phyloP scores from a whole-genome alignment of 2,797 vertebrate genomes.

The Phyllotis vaccarum region DNA sequence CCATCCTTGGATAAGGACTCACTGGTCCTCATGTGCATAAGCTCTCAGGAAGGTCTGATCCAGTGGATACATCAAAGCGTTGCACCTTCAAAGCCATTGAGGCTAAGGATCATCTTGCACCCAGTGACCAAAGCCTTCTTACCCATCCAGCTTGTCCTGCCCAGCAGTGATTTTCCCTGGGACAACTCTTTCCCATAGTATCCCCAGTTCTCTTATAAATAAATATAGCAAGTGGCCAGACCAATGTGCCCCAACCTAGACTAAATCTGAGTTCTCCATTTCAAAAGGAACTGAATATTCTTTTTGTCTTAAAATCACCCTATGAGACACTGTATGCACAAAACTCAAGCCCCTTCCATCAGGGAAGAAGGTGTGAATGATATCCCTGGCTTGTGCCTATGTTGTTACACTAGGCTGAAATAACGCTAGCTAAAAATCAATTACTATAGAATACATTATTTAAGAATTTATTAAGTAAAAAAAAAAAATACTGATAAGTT shows the following conservation, averaged over 20 bases:
- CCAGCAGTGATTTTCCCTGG: neutral
- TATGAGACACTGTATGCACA: neutral
- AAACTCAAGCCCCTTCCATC: neutral
- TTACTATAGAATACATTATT: neutral
- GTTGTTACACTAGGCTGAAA: neutral
- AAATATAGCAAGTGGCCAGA: neutral
- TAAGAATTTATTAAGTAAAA: constrained; percentile 4
- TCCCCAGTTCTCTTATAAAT: neutral
- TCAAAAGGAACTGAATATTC: constrained; percentile 28
- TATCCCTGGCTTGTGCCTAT: neutral
- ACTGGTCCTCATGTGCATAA: no score
- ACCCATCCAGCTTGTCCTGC: neutral
- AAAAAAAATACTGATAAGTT: neutral
- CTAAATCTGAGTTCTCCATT: neutral
- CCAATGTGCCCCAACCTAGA: neutral
- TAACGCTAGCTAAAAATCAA: neutral
- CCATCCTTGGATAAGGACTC: neutral
- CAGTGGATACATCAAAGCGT: neutral
- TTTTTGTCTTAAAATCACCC: constrained; percentile 4
- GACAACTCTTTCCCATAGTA: neutral
- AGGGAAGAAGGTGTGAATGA: neutral
- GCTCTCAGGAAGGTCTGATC: neutral
- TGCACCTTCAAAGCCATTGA: neutral
- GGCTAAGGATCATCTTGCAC: neutral
- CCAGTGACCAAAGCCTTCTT: neutral